Conservation (phyloP, 2,113 vertebrate genomes). For the Fukomys damarensis region DNA sequence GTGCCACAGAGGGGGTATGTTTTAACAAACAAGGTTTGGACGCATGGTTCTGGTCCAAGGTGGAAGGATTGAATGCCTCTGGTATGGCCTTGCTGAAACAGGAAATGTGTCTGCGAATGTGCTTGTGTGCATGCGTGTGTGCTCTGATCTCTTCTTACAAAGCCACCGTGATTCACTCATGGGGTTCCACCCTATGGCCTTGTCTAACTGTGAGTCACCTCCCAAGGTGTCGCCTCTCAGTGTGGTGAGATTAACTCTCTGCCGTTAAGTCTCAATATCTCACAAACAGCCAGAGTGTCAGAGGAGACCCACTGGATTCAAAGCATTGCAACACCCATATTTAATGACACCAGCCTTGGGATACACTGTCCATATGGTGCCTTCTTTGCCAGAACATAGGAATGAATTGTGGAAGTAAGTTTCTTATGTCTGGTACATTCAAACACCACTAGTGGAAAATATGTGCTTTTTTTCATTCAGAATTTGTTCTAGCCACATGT, state of each 20-base stretch:
- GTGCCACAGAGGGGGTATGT: neutral
- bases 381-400: neutral
- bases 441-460: neutral
- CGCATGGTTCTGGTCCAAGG: neutral
- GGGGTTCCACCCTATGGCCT: neutral
- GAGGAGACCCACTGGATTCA: neutral
- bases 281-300: neutral
- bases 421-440: neutral
- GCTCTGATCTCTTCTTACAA: neutral
- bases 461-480: neutral
- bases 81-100: neutral
- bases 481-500: neutral
- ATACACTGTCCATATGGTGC: neutral
- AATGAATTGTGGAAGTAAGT: neutral
- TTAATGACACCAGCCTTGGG: neutral
- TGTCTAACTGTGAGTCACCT: too few species aligned
- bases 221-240: neutral
- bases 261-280: neutral
- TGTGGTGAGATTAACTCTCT: neutral
- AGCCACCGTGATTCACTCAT: neutral
- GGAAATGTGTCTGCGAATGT: neutral
- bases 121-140: neutral
- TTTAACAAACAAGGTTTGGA: neutral
- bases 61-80: neutral
- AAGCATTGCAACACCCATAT: neutral